Evolutionary conservation across 2,113 vertebrate species (phyloP).

Genomic region (Argyrosomus japonicus): DNA sequence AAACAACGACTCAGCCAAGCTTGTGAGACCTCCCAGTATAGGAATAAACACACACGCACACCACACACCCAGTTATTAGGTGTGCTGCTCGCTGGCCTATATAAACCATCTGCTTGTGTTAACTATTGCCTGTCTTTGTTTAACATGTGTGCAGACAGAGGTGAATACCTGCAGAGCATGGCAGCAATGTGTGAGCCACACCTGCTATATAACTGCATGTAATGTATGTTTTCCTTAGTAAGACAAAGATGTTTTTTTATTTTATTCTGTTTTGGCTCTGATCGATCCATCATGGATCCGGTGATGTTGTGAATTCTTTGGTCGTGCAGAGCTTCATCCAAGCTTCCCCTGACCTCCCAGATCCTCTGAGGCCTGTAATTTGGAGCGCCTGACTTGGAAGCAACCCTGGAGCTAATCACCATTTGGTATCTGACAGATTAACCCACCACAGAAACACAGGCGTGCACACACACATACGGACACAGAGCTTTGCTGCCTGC

Average conservation of each 20-base stretch:
- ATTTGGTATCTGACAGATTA: constrained; percentile 84
- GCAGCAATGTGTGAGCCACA: neutral
- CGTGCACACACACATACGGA: constrained; percentile 37
- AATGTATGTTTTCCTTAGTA: neutral
- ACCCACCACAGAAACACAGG: constrained; percentile 68
- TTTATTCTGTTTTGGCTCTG: neutral
- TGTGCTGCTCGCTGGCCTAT: constrained; percentile 71
- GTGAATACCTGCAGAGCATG: constrained; percentile 48
- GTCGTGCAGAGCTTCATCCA: constrained; percentile 53
- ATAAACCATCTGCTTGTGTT: constrained; percentile 76
- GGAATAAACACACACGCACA: constrained; percentile 62
- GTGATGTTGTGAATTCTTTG: constrained; percentile 35
- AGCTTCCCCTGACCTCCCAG: constrained; percentile 72
- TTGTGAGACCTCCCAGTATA: constrained; percentile 68
- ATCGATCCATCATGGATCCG: constrained; percentile 24
- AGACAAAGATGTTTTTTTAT: neutral
- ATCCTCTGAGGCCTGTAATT: constrained; percentile 80
- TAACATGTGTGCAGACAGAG: constrained; percentile 56
- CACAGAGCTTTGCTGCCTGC: constrained; percentile 59
- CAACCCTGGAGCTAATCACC: constrained; percentile 82
- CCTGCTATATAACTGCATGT: neutral
- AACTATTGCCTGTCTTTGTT: constrained; percentile 70
- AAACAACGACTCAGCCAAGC: constrained; percentile 41
- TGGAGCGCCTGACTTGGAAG: constrained; percentile 80
- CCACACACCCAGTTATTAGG: constrained; percentile 73